Percentiles rank a stretch among this genome's conserved stretches.
Evolutionary conservation across 1,140 invertebrate species (phyloP).

Genomic region (Lepidostoma basale): DNA sequence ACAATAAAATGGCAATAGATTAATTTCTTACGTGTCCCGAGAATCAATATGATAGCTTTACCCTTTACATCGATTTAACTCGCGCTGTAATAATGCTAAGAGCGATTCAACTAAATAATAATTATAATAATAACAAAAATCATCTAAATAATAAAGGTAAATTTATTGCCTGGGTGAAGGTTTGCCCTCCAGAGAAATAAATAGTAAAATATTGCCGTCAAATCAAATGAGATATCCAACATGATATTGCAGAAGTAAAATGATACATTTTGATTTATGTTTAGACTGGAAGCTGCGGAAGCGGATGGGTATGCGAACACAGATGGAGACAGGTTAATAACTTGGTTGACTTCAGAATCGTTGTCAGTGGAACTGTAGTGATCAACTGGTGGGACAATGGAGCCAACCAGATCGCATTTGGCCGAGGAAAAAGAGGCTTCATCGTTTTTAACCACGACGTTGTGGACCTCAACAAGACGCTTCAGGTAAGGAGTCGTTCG

Average conservation of each 20-base stretch:
- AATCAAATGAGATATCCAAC: constrained; percentile 68
- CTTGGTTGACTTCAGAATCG: constrained; percentile 82
- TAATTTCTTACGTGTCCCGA: no score
- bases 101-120: no score
- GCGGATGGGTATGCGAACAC: constrained; percentile 92
- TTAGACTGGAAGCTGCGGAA: constrained; percentile 67
- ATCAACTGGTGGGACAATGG: constrained; percentile 80
- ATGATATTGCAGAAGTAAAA: constrained; percentile 56
- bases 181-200: constrained; percentile 77
- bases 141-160: no score
- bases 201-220: constrained; percentile 58
- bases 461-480: constrained; percentile 60
- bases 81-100: no score
- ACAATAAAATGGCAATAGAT: no score
- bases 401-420: constrained; percentile 80
- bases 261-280: neutral
- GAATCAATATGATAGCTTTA: no score
- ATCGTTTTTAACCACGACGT: constrained; percentile 73
- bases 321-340: constrained; percentile 85
- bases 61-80: no score
- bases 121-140: no score
- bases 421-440: constrained; percentile 73
- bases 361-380: constrained; percentile 61
- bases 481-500: constrained; percentile 62
- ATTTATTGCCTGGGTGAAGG: constrained; percentile 64